Percentiles rank a stretch among this genome's conserved stretches.
Evolutionary conservation across 2,113 vertebrate species (phyloP).

Genomic region (Lamprotornis superbus): DNA sequence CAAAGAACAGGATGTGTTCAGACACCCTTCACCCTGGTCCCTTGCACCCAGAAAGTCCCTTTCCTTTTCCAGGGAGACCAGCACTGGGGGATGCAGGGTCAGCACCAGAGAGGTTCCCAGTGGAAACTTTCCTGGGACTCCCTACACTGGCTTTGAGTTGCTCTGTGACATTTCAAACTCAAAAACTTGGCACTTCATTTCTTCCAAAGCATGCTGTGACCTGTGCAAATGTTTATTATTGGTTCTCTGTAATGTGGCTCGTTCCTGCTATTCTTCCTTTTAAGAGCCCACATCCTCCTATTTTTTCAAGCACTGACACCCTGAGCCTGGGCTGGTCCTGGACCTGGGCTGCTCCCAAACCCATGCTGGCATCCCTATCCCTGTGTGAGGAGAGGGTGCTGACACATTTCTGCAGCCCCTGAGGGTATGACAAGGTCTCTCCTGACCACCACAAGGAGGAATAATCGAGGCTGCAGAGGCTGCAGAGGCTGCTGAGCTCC

Average conservation of each 20-base stretch:
- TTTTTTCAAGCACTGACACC: background rate
- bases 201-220: background rate
- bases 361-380: too few species aligned
- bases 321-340: background rate
- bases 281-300: slow-evolving; percentile 25
- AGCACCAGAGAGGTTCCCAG: background rate
- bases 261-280: slow-evolving; percentile 21
- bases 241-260: background rate
- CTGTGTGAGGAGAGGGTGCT: background rate
- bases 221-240: background rate
- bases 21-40: background rate
- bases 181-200: background rate
- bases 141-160: rapidly evolving
- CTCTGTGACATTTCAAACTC: background rate
- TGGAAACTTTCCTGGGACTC: background rate
- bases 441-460: background rate
- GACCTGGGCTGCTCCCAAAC: background rate
- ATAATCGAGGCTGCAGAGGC: background rate
- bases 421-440: background rate
- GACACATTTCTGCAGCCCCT: background rate
- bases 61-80: rapidly evolving
- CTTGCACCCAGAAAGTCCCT: background rate
- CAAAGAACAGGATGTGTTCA: rapidly evolving
- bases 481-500: background rate
- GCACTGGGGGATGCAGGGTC: background rate